A percentile compares a stretch with the other conserved stretches of the same genome.
phyloP scores from a whole-genome alignment of 2,888 invertebrate species.

The Myathropa florea region DNA sequence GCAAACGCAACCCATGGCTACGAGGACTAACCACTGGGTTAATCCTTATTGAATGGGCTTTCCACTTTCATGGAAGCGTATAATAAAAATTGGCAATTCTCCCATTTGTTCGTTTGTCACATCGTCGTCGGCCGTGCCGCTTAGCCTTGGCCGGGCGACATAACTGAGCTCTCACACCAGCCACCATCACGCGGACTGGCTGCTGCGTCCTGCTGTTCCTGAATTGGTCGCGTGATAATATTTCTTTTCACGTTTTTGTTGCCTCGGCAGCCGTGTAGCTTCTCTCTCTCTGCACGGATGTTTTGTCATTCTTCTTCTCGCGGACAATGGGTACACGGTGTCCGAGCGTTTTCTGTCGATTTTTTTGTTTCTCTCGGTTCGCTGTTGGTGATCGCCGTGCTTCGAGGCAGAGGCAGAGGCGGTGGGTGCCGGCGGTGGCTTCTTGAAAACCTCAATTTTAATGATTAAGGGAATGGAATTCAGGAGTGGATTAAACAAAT shows the following conservation, averaged over 20 bases:
- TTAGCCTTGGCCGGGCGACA: constrained; percentile 38
- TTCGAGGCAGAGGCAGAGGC: too few relatives aligned
- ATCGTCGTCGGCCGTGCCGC: constrained; percentile 43
- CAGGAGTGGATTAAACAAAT: constrained; percentile 70
- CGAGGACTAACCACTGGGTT: constrained; percentile 64
- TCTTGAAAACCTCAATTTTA: constrained; percentile 65
- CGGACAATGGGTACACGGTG: constrained; percentile 60
- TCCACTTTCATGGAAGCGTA: constrained; percentile 45
- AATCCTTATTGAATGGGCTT: constrained; percentile 66
- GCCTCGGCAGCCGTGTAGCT: constrained; percentile 41
- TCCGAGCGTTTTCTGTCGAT: constrained; percentile 25
- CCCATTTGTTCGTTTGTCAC: constrained; percentile 69
- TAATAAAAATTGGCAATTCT: constrained; percentile 64
- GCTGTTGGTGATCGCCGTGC: background rate
- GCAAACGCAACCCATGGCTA: constrained; percentile 38
- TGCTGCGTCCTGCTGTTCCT: constrained; percentile 58
- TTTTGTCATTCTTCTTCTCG: constrained; percentile 70
- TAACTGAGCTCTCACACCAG: constrained; percentile 27
- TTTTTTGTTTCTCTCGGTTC: background rate
- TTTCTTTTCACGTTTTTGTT: constrained; percentile 59
- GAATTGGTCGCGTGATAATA: constrained; percentile 71
- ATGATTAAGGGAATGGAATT: constrained; percentile 70
- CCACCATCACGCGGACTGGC: background rate
- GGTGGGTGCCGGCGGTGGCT: background rate
- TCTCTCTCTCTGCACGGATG: constrained; percentile 71